Evolutionary conservation across 1,140 invertebrate species (phyloP).

Genomic region (Macrostomum lignano): DNA sequence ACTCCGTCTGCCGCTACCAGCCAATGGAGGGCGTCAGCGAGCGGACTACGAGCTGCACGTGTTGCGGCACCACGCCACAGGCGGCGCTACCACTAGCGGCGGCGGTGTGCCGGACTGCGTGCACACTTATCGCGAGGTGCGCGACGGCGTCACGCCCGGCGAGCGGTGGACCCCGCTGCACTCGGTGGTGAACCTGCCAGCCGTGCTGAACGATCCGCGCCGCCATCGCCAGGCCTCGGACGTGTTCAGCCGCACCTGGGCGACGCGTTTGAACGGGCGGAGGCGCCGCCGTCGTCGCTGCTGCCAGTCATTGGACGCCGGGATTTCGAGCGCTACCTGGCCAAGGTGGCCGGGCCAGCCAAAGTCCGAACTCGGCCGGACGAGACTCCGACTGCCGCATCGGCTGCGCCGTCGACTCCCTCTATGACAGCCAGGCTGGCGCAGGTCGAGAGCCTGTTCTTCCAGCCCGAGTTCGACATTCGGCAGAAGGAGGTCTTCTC

Average conservation of each 20-base stretch:
- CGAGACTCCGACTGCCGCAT: too few relatives aligned
- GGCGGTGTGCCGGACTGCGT: too few relatives aligned
- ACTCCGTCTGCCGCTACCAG: constrained; percentile 51
- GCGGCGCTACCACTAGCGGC: too few relatives aligned
- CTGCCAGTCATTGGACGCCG: constrained; percentile 50
- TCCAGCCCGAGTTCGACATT: too few relatives aligned
- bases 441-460: too few relatives aligned
- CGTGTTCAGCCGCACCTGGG: constrained; percentile 91
- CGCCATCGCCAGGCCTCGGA: constrained; percentile 38
- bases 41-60: constrained; percentile 61
- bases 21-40: constrained; percentile 60
- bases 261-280: constrained; percentile 41
- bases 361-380: too few relatives aligned
- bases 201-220: constrained; percentile 75
- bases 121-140: too few relatives aligned
- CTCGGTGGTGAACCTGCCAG: constrained; percentile 52
- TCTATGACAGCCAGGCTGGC: too few relatives aligned
- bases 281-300: constrained; percentile 44
- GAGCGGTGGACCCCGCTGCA: constrained; percentile 34
- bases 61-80: constrained; percentile 40
- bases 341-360: too few relatives aligned
- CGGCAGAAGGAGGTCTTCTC: too few relatives aligned
- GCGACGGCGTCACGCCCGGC: too few relatives aligned
- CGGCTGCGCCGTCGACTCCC: too few relatives aligned
- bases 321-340: constrained; percentile 61